phyloP scores from a whole-genome alignment of 2,888 invertebrate genomes.

The Caenorhabditis sp. region DNA sequence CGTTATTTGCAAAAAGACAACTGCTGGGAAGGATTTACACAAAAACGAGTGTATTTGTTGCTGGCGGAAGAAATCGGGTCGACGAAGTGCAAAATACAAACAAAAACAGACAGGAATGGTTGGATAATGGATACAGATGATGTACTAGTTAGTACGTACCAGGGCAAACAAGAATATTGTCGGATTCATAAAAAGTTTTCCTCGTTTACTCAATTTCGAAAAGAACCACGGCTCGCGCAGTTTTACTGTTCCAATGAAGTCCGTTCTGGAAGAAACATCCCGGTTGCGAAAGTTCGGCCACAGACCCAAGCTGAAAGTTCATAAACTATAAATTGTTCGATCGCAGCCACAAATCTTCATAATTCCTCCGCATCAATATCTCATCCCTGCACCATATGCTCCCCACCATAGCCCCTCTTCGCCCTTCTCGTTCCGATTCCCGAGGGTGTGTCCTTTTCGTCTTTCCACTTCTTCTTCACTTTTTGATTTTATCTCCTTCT shows the following conservation, averaged over 20 bases:
- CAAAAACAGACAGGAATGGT: background rate
- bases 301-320: background rate
- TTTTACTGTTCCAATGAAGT: too few species aligned
- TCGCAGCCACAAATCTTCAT: constrained; percentile 53
- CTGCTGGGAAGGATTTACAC: constrained; percentile 21
- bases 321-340: background rate
- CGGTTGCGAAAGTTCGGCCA: background rate
- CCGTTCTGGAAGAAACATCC: too few species aligned
- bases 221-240: too few species aligned
- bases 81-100: background rate
- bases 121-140: background rate
- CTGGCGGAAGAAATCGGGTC: constrained; percentile 1
- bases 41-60: constrained; percentile 11
- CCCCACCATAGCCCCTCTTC: too few species aligned
- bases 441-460: constrained; percentile 52
- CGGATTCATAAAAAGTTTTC: too few species aligned
- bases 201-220: too few species aligned
- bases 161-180: background rate
- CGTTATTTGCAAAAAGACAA: constrained; percentile 20
- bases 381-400: constrained; percentile 57
- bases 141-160: background rate
- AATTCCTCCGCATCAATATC: constrained; percentile 38
- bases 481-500: constrained; percentile 62
- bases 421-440: too few species aligned
- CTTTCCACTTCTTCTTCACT: constrained; percentile 40